Percentiles rank a stretch among this genome's conserved stretches.
Conservation (phyloP, 2,113 vertebrate species). For the Centrocercus urophasianus region DNA sequence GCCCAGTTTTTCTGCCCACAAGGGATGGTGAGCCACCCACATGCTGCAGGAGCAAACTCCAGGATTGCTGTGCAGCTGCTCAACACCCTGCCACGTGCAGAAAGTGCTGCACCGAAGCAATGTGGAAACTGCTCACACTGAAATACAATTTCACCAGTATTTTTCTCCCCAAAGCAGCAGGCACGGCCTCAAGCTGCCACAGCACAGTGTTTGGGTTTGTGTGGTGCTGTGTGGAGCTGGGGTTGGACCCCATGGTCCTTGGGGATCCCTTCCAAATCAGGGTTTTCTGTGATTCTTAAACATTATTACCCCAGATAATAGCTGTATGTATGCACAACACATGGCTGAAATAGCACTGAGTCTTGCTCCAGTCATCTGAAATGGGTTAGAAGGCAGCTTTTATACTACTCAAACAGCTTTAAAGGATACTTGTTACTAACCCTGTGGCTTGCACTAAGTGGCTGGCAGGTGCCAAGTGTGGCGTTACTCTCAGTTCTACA, state of each 20-base stretch:
- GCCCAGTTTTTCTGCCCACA: neutral
- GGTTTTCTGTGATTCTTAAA: too few species aligned
- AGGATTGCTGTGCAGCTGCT: neutral
- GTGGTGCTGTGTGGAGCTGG: too few species aligned
- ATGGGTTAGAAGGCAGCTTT: neutral
- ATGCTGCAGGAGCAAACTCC: neutral
- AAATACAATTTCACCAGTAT: neutral
- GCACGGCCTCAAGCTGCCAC: too few species aligned
- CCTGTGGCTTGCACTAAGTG: neutral
- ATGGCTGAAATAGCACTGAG: neutral
- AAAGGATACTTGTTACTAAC: neutral
- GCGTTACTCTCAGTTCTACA: neutral
- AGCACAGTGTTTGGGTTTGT: too few species aligned
- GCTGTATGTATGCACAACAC: neutral
- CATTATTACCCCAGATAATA: neutral
- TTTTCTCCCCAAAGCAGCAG: neutral
- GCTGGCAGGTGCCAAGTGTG: neutral
- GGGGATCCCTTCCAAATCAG: too few species aligned
- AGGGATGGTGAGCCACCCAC: neutral
- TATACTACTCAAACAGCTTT: neutral
- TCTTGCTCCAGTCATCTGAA: neutral
- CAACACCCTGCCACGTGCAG: neutral
- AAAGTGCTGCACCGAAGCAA: neutral
- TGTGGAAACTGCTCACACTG: accelerated
- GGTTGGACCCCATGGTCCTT: too few species aligned